Percentiles rank a stretch among this genome's conserved stretches.
phyloP scores from a whole-genome alignment of 2,888 invertebrate genomes.

The Hemicrepidius hirtus region DNA sequence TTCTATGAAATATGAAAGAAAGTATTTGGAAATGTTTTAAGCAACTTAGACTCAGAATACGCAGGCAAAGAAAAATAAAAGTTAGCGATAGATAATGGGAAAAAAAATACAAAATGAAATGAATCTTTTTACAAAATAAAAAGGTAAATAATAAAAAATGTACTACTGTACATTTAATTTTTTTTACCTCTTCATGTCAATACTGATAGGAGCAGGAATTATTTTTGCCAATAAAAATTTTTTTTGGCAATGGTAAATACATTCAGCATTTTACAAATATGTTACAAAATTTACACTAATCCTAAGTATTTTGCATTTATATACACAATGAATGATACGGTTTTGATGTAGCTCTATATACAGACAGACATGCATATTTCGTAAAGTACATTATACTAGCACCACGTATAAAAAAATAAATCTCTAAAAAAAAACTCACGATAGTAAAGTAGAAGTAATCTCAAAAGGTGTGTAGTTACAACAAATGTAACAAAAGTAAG shows the following conservation, averaged over 20 bases:
- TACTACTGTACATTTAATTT: neutral
- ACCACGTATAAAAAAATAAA: constrained; percentile 42
- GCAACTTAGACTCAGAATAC: constrained; percentile 22
- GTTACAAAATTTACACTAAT: constrained; percentile 39
- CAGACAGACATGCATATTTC: constrained; percentile 46
- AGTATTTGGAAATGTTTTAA: constrained; percentile 1
- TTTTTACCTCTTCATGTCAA: constrained; percentile 5
- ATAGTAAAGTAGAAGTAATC: constrained; percentile 10
- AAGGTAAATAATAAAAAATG: neutral
- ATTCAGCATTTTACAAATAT: constrained; percentile 23
- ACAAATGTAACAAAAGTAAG: constrained; percentile 38
- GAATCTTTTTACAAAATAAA: neutral
- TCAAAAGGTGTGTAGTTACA: constrained; percentile 5
- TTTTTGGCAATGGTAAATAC: constrained; percentile 3
- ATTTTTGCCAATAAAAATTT: constrained; percentile 2
- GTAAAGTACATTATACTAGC: constrained; percentile 45
- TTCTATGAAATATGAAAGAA: constrained; percentile 14
- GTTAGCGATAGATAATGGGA: neutral
- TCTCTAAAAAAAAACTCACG: constrained; percentile 36
- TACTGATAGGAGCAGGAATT: constrained; percentile 6
- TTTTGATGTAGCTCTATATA: constrained; percentile 43
- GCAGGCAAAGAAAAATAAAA: constrained; percentile 2
- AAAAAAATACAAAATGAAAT: constrained; percentile 7
- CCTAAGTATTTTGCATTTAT: constrained; percentile 46
- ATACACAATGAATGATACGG: constrained; percentile 47